Conservation (phyloP, 1,140 invertebrate genomes). For the Zophobas atratus region DNA sequence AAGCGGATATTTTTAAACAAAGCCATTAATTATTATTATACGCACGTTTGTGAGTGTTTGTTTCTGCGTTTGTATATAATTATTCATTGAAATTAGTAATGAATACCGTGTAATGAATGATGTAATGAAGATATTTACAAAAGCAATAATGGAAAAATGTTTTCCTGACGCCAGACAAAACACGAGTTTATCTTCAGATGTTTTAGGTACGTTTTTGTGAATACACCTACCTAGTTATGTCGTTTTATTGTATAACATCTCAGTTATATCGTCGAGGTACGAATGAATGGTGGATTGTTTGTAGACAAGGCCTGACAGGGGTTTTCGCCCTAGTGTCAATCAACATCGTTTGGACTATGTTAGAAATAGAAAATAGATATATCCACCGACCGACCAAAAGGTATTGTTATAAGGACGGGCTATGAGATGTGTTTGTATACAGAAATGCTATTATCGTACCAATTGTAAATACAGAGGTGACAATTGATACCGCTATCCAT, state of each 20-base stretch:
- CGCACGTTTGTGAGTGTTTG: too few relatives aligned
- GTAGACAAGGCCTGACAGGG: constrained; percentile 43
- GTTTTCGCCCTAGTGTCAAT: constrained; percentile 39
- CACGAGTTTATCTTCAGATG: too few relatives aligned
- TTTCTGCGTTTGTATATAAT: too few relatives aligned
- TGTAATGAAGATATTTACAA: too few relatives aligned
- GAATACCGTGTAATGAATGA: too few relatives aligned
- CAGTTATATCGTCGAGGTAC: constrained; percentile 12
- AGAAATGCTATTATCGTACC: constrained; percentile 46
- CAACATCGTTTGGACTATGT: constrained; percentile 21
- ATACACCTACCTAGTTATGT: background rate
- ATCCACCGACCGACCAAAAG: constrained; percentile 14
- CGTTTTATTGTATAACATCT: constrained; percentile 36
- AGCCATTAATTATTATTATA: too few relatives aligned
- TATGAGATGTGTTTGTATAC: constrained; percentile 48
- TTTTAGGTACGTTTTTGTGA: too few relatives aligned
- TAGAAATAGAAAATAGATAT: constrained; percentile 45
- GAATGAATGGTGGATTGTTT: constrained; percentile 45
- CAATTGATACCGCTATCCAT: constrained; percentile 40
- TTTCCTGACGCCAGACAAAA: too few relatives aligned
- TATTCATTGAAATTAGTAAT: too few relatives aligned
- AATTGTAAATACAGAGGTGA: constrained; percentile 45
- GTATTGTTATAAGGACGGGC: constrained; percentile 46
- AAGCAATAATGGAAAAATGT: too few relatives aligned
- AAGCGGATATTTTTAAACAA: too few relatives aligned